These are phyloP conservation scores for Hoplostethus atlanticus DNA, from an alignment of 2,797 vertebrate genomes.

Conservation along the genomic window DNA sequence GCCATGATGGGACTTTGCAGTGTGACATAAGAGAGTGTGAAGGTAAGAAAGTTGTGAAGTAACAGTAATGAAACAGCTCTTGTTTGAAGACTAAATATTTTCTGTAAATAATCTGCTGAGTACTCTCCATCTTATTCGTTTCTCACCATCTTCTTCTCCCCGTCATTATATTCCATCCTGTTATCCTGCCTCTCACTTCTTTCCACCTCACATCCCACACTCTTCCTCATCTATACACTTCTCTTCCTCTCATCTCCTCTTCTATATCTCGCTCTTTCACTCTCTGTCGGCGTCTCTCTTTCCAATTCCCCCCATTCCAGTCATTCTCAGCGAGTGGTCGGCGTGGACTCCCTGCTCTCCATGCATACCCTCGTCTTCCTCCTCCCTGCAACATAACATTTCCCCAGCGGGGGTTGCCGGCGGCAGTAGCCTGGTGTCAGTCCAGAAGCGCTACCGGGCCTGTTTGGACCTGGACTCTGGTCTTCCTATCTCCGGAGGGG, in stretches of 20 bases:
- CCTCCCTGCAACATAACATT: constrained; percentile 43
- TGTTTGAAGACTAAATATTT: too few species aligned
- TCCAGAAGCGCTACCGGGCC: constrained; percentile 87
- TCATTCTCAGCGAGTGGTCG: constrained; percentile 90
- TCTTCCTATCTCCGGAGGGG: constrained; percentile 63
- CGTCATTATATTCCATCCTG: not conserved
- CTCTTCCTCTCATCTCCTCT: not conserved
- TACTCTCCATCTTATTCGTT: too few species aligned
- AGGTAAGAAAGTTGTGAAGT: constrained; percentile 64
- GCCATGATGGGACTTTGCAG: constrained; percentile 80
- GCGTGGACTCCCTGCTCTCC: constrained; percentile 90
- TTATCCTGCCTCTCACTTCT: not conserved
- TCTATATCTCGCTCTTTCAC: not conserved
- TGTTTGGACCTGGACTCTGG: constrained; percentile 90
- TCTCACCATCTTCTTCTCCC: not conserved
- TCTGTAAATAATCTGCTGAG: too few species aligned
- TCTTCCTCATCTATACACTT: not conserved
- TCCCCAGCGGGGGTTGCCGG: not conserved
- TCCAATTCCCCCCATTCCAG: constrained; percentile 52
- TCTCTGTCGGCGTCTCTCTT: not conserved
- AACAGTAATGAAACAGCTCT: not conserved
- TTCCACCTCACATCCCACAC: not conserved
- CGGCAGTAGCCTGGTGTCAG: constrained; percentile 67
- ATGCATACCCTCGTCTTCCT: constrained; percentile 73
- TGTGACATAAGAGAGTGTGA: constrained; percentile 86